phyloP scores from a whole-genome alignment of 2,113 vertebrate genomes.

The Henicopernis longicauda region DNA sequence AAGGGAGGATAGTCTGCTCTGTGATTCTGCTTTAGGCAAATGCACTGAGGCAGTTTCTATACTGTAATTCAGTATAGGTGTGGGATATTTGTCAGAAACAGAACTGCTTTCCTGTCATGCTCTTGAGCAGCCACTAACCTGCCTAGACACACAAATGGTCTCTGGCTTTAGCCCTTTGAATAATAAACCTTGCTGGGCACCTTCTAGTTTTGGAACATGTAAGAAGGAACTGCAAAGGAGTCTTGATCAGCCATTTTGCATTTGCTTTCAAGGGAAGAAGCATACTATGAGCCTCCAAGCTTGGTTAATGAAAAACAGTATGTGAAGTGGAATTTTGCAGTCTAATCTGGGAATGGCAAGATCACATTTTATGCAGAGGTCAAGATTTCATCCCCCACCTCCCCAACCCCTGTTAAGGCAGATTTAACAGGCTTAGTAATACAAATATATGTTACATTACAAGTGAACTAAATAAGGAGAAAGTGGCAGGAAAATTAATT shows the following conservation, averaged over 20 bases:
- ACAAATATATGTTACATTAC: background rate
- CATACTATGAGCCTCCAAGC: background rate
- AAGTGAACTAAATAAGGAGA: background rate
- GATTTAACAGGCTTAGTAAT: background rate
- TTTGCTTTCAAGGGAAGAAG: background rate
- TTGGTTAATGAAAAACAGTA: background rate
- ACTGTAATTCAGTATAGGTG: background rate
- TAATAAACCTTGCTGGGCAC: background rate
- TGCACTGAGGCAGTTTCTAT: background rate
- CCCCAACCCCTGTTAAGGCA: rapidly evolving
- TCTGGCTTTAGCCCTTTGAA: background rate
- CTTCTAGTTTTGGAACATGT: background rate
- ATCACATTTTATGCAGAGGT: background rate
- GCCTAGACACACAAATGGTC: background rate
- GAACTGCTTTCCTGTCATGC: background rate
- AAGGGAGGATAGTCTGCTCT: background rate
- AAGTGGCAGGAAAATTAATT: background rate
- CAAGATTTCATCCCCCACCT: background rate
- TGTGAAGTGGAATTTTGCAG: background rate
- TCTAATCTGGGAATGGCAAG: background rate
- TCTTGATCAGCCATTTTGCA: background rate
- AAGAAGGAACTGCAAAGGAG: background rate
- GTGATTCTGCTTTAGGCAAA: background rate
- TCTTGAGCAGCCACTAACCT: background rate
- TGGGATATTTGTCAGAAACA: background rate